Base-by-base conservation (phyloP, 1,140 invertebrate species). In the Drosophila nannoptera region DNA sequence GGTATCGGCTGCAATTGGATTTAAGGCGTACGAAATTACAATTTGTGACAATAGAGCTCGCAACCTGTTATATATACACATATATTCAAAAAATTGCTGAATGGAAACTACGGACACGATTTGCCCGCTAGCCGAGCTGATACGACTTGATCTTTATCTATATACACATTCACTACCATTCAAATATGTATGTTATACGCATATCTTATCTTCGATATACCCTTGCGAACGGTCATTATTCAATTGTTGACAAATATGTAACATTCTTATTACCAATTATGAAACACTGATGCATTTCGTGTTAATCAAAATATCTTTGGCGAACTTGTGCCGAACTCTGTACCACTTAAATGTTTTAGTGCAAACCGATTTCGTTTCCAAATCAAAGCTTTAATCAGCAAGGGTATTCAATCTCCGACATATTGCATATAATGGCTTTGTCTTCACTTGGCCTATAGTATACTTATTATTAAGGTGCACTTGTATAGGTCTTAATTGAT, bases 1-100 rank as follows among this genome's bases (percentile, higher is more conserved):
- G 54, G 35, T 73, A 64, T 53, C 76, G 64, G 49, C 80, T 83
- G 80, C 58, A 75, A 73, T 62, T 69, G 7, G 14, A 38, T 50
- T 9, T 56, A 45, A 61, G 29, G 12, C 33, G 33, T 65, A 33
- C 38, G 38, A 69, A 69, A 69, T 52, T 69, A 64, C 46, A 65
- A 58, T 65, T 69, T 69, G 56, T 69, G 50, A 54, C 60, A 63
- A 45, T 46, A 43, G 7, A 12, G 12, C 22, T 12, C n/a, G 54
- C 12, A 56, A 33, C 22, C 32, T 35, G 7, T 35, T 35, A 14
- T 14, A 52, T 14, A 35, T 52, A 8, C 9, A 52, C 35, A 33
- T 33, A 50, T 49, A 33, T 33, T 0, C 3, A 61, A 14, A 12
- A 12, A 43, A 61, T 53, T 53, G 58, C 48, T 60, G 49, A 67